A percentile compares a stretch with the other conserved stretches of the same genome.
These are phyloP conservation scores for Drosophila cognata DNA, from an alignment of 2,888 invertebrate species.

Conservation along the genomic window DNA sequence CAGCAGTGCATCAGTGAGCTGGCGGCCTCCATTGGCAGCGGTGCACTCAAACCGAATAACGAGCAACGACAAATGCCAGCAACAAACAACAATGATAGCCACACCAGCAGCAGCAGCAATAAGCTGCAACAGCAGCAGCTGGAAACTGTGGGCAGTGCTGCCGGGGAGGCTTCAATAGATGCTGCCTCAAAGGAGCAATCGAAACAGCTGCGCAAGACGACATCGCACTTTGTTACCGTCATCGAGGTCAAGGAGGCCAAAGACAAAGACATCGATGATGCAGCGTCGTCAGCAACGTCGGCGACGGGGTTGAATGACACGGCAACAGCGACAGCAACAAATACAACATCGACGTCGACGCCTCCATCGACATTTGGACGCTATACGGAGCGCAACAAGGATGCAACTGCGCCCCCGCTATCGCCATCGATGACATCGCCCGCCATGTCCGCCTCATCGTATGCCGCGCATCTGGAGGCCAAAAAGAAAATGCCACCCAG, in stretches of 20 bases:
- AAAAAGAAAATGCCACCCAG: conserved; percentile 89
- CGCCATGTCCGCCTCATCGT: conserved; percentile 85
- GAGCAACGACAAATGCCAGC: conserved; percentile 37
- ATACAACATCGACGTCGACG: conserved; percentile 47
- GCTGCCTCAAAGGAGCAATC: conserved; percentile 40
- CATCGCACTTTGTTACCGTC: conserved; percentile 91
- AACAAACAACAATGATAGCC: conserved; percentile 21
- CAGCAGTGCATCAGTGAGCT: conserved; percentile 90
- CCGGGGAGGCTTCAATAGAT: conserved; percentile 3
- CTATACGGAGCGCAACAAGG: conserved; percentile 78
- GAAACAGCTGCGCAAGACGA: conserved; percentile 65
- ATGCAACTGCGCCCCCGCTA: conserved; percentile 83
- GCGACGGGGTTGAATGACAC: conserved; percentile 7
- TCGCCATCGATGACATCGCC: conserved; percentile 82
- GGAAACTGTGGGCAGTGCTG: not conserved
- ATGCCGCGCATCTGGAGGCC: conserved; percentile 85
- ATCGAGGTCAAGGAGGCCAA: conserved; percentile 94
- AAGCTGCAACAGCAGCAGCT: conserved; percentile 21
- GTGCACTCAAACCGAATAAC: conserved; percentile 52
- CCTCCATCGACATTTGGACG: conserved; percentile 81
- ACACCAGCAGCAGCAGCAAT: conserved; percentile 32
- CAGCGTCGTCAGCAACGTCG: not conserved
- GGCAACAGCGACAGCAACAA: conserved; percentile 10
- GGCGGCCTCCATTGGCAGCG: conserved; percentile 85
- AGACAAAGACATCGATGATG: conserved; percentile 74